Percentiles rank a stretch among this genome's conserved stretches.
phyloP scores from a whole-genome alignment of 2,113 vertebrate genomes.

The Chionis minor region DNA sequence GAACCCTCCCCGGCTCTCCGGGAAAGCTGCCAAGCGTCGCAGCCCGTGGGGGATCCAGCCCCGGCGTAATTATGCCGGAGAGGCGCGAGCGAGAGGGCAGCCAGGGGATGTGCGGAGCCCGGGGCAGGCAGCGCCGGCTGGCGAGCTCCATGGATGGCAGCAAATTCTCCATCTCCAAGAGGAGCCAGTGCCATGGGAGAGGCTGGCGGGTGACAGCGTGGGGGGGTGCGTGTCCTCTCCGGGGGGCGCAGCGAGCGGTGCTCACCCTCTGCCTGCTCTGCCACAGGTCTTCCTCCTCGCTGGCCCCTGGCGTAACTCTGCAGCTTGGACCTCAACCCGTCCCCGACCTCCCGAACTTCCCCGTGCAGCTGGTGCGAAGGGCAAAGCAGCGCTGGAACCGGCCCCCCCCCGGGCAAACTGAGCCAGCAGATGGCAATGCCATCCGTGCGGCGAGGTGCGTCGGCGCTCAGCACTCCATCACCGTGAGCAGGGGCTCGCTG shows the following conservation, averaged over 20 bases:
- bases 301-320: neutral
- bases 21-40: neutral
- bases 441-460: neutral
- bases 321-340: neutral
- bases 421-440: neutral
- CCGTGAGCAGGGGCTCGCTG: neutral
- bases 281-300: neutral
- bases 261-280: neutral
- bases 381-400: accelerated
- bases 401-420: neutral
- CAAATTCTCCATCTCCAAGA: neutral
- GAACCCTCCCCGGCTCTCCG: neutral
- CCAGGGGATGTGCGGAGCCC: neutral
- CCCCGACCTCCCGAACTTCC: neutral
- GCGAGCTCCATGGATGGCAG: neutral
- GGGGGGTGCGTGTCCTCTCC: neutral
- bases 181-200: neutral
- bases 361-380: neutral
- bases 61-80: accelerated
- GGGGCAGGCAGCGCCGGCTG: neutral
- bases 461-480: neutral
- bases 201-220: neutral
- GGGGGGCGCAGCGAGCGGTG: neutral
- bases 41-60: neutral
- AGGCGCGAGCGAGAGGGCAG: neutral